phyloP scores from a whole-genome alignment of 1,140 invertebrate genomes.

The Brachionus rubens region DNA sequence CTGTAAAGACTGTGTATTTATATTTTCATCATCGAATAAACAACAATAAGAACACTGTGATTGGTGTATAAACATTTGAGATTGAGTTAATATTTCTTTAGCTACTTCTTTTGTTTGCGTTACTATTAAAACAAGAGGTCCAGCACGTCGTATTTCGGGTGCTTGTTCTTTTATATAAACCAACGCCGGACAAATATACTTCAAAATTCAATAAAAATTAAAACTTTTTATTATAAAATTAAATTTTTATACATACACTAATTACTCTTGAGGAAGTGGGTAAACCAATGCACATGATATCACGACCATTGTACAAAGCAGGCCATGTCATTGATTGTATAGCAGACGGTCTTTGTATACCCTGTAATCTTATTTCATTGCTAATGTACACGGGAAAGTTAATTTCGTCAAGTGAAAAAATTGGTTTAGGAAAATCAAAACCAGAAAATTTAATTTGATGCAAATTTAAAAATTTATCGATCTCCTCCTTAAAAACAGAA shows the following conservation, averaged over 20 bases:
- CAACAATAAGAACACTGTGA: slow-evolving; percentile 33
- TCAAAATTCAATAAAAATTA: neutral
- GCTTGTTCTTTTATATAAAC: slow-evolving; percentile 31
- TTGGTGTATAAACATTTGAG: slow-evolving; percentile 44
- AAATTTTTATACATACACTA: neutral
- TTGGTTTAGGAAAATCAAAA: slow-evolving; percentile 41
- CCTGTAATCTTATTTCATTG: slow-evolving; percentile 36
- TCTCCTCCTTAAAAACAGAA: slow-evolving; percentile 2
- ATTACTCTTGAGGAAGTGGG: slow-evolving; percentile 20
- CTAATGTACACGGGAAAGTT: slow-evolving; percentile 30
- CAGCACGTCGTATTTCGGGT: slow-evolving; percentile 3
- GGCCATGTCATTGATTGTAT: slow-evolving; percentile 44
- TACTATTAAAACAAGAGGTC: slow-evolving; percentile 33
- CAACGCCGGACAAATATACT: slow-evolving; percentile 36
- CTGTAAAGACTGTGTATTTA: slow-evolving; percentile 32
- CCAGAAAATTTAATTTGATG: slow-evolving; percentile 45
- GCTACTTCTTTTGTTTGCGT: slow-evolving; percentile 44
- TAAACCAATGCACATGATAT: slow-evolving; percentile 43
- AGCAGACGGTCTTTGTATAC: slow-evolving; percentile 15
- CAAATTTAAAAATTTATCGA: slow-evolving; percentile 32
- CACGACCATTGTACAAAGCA: slow-evolving; percentile 4
- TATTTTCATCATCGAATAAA: slow-evolving; percentile 42
- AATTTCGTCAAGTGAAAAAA: slow-evolving; percentile 36
- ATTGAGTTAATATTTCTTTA: slow-evolving; percentile 39
- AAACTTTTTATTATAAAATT: neutral